Base-by-base conservation (phyloP, 1,140 invertebrate species). In the Drosophila ananassae region DNA sequence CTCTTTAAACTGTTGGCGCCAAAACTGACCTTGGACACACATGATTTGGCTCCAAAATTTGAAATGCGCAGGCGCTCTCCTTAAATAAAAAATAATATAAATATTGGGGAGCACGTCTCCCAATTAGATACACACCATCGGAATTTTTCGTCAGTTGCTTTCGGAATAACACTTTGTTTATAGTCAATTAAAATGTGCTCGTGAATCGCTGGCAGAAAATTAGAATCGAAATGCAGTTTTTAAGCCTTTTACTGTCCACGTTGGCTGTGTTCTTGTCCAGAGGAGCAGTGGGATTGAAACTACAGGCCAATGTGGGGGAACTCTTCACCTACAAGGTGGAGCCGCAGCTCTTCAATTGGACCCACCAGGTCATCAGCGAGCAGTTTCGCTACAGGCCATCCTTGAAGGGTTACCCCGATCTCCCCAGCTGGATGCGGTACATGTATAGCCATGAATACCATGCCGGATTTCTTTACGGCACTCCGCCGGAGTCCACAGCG, bases 371-470 rank as follows among this genome's bases (percentile, higher is more conserved):
- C 10, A 87, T 89, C n/a, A 89, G 87, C 47, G 90, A 92, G 58
- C 89, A 92, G 48, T 92, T 91, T 48, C 80, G 89, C 32, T 92
- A 92, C 54, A 55, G 91, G 9, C 77, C 84, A 9, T 84, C 91
- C n/a, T 41, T 92, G 22, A 66, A 82, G 54, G 52, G 64, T 6
- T 91, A 84, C 72, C 96, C 97, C 0, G 97, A 98, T 92, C 92
- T 98, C 47, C 97, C 97, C 1, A 92, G 93, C 8, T 98, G 97
- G 97, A 95, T 98, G 75, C 94, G 95, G 37, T 97, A 97, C 79
- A 94, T 95, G 51, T 97, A 96, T 81, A 97, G 96, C 73, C 93
- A 94, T 46, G 93, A 93, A 58, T 94, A 96, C 78, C 94, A 95
- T 73, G 94, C 93, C 1, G 96, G 96, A 0, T 97, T 96, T 83